Percentiles rank a stretch among this genome's conserved stretches.
phyloP scores from a whole-genome alignment of 1,140 invertebrate genomes.

The Drosophila varians region DNA sequence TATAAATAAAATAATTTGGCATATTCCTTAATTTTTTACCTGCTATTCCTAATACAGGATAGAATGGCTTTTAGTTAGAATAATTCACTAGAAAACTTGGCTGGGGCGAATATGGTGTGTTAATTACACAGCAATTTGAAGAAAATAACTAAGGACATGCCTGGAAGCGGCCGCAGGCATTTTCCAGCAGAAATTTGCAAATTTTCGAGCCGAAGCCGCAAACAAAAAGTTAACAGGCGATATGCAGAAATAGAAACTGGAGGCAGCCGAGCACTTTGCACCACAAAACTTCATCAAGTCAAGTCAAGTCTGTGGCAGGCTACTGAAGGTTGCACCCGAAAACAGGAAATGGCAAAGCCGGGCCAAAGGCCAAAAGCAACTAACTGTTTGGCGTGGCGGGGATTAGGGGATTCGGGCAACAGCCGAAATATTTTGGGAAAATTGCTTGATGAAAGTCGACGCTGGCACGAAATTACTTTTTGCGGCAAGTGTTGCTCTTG shows the following conservation, averaged over 20 bases:
- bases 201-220: slow-evolving; percentile 30
- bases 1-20: too few relatives aligned
- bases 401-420: neutral
- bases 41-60: too few relatives aligned
- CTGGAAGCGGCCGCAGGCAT: slow-evolving; percentile 39
- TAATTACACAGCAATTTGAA: slow-evolving; percentile 52
- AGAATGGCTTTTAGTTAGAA: neutral
- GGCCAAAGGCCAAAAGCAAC: slow-evolving; percentile 8
- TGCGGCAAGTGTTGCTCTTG: slow-evolving; percentile 47
- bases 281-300: slow-evolving; percentile 58
- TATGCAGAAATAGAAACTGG: neutral
- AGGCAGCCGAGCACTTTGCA: slow-evolving; percentile 19
- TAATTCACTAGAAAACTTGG: neutral
- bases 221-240: neutral
- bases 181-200: slow-evolving; percentile 46
- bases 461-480: slow-evolving; percentile 64
- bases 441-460: slow-evolving; percentile 55
- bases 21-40: too few relatives aligned
- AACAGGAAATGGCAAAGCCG: slow-evolving; percentile 49
- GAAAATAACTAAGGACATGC: slow-evolving; percentile 23
- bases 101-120: slow-evolving; percentile 14
- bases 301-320: slow-evolving; percentile 48
- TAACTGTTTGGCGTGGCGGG: neutral
- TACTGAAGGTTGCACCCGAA: slow-evolving; percentile 17
- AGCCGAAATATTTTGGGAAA: slow-evolving; percentile 58